Evolutionary conservation across 2,113 vertebrate genomes (phyloP).

Genomic region (Gnathonemus echidnorhynchus): DNA sequence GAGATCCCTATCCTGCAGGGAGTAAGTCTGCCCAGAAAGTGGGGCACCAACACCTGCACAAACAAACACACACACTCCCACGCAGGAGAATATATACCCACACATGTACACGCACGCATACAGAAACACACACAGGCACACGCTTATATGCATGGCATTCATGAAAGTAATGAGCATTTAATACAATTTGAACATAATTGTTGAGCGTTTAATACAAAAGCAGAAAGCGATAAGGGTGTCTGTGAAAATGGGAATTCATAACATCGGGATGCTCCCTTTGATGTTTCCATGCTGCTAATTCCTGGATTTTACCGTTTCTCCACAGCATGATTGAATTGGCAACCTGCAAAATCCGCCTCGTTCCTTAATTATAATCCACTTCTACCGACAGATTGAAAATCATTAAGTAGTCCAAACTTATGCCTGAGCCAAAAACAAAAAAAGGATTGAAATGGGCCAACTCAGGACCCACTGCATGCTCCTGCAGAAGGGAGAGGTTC

Average conservation of each 20-base stretch:
- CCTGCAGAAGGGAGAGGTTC: background rate
- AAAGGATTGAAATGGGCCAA: background rate
- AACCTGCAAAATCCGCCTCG: background rate
- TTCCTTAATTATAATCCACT: background rate
- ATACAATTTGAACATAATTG: background rate
- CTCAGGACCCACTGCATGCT: background rate
- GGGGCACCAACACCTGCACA: background rate
- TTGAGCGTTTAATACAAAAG: constrained; percentile 42
- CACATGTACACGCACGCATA: background rate
- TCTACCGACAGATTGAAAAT: background rate
- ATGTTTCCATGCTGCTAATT: background rate
- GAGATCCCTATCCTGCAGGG: background rate
- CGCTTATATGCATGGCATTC: constrained; percentile 70
- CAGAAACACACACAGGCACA: background rate
- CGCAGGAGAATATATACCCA: background rate
- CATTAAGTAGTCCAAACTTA: background rate
- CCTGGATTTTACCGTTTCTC: background rate
- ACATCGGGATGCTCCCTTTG: background rate
- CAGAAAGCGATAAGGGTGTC: background rate
- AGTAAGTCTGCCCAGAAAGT: background rate
- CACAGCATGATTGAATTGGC: background rate
- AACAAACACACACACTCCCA: background rate
- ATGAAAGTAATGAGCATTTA: background rate
- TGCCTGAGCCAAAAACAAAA: background rate
- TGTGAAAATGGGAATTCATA: background rate